Conservation (phyloP, 2,797 vertebrate genomes). For the Schizothorax lantsangensis region DNA sequence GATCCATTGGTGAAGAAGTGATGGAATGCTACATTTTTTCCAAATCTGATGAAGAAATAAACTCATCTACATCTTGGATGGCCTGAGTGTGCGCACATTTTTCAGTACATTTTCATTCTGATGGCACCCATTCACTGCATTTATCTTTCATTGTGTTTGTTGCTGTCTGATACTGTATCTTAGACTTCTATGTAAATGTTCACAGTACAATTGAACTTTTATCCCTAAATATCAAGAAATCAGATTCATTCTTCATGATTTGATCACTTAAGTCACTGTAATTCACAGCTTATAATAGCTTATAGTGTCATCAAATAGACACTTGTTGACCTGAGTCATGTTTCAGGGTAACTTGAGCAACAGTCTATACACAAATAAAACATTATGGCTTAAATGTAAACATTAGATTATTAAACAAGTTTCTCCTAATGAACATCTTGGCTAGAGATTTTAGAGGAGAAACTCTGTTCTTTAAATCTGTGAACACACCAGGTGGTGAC, state of each 20-base stretch:
- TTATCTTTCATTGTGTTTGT: background rate
- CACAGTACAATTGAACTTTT: background rate
- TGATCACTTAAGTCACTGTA: background rate
- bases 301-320: background rate
- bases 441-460: constrained; percentile 3
- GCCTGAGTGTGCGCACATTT: background rate
- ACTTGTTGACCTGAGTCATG: background rate
- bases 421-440: background rate
- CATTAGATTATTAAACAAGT: constrained; percentile 32
- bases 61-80: background rate
- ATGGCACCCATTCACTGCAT: background rate
- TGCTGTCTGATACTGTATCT: background rate
- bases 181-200: background rate
- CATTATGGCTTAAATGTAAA: constrained; percentile 34
- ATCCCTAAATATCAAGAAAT: background rate
- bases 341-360: background rate
- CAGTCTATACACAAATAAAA: constrained; percentile 31
- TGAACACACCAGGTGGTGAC: constrained; percentile 8
- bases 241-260: background rate
- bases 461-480: constrained; percentile 34
- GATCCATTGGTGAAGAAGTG: background rate
- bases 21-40: background rate
- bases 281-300: background rate
- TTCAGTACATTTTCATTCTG: background rate
- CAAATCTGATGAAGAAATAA: background rate